phyloP scores from a whole-genome alignment of 2,888 invertebrate species.

The Prosapia bicincta region DNA sequence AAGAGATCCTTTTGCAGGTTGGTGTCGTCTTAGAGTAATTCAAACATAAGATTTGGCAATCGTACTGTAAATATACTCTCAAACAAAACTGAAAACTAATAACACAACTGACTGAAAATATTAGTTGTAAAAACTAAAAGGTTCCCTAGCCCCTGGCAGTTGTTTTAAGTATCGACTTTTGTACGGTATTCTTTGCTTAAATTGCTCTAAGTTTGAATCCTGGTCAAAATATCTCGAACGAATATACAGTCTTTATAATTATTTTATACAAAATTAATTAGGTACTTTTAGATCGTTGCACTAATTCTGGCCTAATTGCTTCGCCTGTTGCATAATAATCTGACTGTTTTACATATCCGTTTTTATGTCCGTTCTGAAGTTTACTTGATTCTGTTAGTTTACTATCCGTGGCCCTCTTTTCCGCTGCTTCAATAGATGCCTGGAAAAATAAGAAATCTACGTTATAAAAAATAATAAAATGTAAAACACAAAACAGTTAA shows the following conservation, averaged over 20 bases:
- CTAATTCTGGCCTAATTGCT: constrained; percentile 36
- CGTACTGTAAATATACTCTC: not conserved
- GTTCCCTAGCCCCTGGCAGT: not conserved
- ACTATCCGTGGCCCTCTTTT: constrained; percentile 8
- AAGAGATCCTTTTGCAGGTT: not conserved
- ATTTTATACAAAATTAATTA: not conserved
- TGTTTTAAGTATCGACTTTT: not conserved
- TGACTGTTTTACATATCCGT: constrained; percentile 37
- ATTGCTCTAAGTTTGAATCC: not conserved
- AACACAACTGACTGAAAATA: not conserved
- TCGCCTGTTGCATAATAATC: constrained; percentile 37
- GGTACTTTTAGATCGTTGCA: constrained; percentile 31
- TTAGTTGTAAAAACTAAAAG: not conserved
- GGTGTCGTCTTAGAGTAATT: not conserved
- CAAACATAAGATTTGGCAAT: not conserved
- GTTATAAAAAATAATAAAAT: too few relatives aligned
- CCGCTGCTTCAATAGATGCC: constrained; percentile 17
- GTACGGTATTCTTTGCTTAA: not conserved
- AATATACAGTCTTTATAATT: not conserved
- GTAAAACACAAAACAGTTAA: too few relatives aligned
- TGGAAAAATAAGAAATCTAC: too few relatives aligned
- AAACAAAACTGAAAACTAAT: not conserved
- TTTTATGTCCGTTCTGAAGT: constrained; percentile 28
- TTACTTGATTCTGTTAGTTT: not conserved
- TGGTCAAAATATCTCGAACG: not conserved